A percentile compares a stretch with the other conserved stretches of the same genome.
phyloP scores from a whole-genome alignment of 2,888 invertebrate genomes.

The Molorchus minor region DNA sequence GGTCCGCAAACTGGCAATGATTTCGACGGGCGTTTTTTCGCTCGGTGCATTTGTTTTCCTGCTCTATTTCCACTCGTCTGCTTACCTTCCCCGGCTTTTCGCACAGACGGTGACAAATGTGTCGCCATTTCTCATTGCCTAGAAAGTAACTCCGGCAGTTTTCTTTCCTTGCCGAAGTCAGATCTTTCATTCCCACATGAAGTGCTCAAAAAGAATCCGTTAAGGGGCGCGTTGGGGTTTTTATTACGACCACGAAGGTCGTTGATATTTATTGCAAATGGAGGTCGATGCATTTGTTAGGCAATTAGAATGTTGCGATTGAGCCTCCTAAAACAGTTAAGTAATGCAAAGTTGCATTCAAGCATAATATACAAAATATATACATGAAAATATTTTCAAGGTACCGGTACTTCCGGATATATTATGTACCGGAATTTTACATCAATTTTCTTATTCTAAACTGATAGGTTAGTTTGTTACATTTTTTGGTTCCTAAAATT shows the following conservation, averaged over 20 bases:
- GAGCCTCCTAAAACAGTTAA: too few species aligned
- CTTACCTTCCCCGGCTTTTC: constrained; percentile 34
- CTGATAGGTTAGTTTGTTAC: too few species aligned
- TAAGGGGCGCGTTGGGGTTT: constrained; percentile 19
- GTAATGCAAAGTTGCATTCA: too few species aligned
- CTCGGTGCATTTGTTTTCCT: constrained; percentile 36
- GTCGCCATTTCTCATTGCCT: constrained; percentile 40
- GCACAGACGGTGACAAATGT: constrained; percentile 45
- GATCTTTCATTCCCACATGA: constrained; percentile 46
- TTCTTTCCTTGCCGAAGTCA: constrained; percentile 38
- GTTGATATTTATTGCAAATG: constrained; percentile 8
- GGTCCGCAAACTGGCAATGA: constrained; percentile 40
- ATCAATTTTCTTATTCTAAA: too few species aligned
- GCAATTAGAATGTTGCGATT: constrained; percentile 6
- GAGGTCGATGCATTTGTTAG: constrained; percentile 11
- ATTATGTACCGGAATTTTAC: too few species aligned
- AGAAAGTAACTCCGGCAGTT: constrained; percentile 43
- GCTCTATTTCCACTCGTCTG: constrained; percentile 34
- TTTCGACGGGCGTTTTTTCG: constrained; percentile 32
- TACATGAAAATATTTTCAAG: too few species aligned
- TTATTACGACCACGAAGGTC: constrained; percentile 11
- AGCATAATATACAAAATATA: too few species aligned
- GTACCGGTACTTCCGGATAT: too few species aligned
- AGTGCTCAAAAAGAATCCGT: constrained; percentile 37
- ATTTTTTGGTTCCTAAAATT: too few species aligned